Evolutionary conservation across 2,113 vertebrate species (phyloP).

Genomic region (Chaetops frenatus): DNA sequence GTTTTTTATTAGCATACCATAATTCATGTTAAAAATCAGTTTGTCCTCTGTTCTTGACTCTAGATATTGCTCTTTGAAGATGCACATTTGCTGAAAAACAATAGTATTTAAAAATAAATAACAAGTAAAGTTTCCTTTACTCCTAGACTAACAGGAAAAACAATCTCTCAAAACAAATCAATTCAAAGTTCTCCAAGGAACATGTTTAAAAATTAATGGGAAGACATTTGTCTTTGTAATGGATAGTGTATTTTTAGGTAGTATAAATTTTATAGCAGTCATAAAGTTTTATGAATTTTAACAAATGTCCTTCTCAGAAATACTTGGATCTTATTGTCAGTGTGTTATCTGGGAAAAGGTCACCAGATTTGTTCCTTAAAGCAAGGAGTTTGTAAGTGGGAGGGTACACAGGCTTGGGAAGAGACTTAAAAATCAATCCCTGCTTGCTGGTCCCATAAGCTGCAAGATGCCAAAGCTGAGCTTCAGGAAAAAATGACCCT

Average conservation of each 20-base stretch:
- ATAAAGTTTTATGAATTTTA: neutral
- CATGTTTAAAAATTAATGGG: neutral
- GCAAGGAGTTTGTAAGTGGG: neutral
- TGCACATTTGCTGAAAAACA: neutral
- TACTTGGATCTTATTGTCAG: neutral
- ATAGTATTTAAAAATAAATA: neutral
- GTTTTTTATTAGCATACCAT: neutral
- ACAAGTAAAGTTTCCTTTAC: neutral
- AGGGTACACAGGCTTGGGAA: neutral
- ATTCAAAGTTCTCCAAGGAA: neutral
- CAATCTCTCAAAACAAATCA: neutral
- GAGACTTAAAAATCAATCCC: neutral
- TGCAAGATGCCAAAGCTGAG: neutral
- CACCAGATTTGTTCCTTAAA: neutral
- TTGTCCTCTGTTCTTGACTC: neutral
- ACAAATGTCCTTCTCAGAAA: neutral
- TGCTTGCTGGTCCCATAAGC: neutral
- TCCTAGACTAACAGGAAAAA: neutral
- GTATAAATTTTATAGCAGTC: neutral
- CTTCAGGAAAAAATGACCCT: neutral
- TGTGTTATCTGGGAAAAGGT: neutral
- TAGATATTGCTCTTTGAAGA: neutral
- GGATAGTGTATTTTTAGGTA: neutral
- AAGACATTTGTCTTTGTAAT: neutral
- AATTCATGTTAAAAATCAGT: neutral